A percentile compares a stretch with the other conserved stretches of the same genome.
phyloP scores from a whole-genome alignment of 1,140 invertebrate genomes.

The Hycleus phaleratus region DNA sequence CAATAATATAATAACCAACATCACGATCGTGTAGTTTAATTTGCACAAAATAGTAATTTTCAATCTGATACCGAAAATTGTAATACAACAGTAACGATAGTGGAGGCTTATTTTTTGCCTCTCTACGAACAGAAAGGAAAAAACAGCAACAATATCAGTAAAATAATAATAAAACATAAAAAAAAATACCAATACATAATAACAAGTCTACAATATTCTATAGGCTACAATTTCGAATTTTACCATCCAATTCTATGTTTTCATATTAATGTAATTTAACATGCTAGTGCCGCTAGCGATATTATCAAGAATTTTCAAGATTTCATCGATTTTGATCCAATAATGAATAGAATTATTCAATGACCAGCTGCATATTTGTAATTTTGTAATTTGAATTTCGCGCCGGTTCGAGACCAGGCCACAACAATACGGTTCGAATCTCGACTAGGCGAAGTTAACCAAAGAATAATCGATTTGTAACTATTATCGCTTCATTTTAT shows the following conservation, averaged over 20 bases:
- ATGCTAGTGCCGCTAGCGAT: constrained; percentile 28
- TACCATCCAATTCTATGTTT: constrained; percentile 33
- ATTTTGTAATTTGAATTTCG: too few species aligned
- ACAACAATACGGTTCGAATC: too few species aligned
- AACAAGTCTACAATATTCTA: constrained; percentile 13
- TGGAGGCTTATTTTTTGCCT: constrained; percentile 2
- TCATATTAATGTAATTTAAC: constrained; percentile 41
- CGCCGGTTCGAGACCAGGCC: too few species aligned
- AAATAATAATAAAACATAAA: background rate
- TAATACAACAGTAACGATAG: constrained; percentile 13
- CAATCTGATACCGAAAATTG: constrained; percentile 39
- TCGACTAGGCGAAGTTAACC: too few species aligned
- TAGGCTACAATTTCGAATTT: constrained; percentile 39
- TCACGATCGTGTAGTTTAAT: constrained; percentile 38
- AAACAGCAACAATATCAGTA: too few species aligned
- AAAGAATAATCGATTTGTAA: too few species aligned
- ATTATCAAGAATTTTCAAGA: too few species aligned
- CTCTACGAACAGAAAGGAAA: background rate
- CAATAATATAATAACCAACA: constrained; percentile 33
- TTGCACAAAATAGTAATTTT: constrained; percentile 40
- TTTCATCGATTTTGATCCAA: too few species aligned
- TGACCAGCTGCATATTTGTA: too few species aligned
- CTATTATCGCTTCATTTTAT: too few species aligned
- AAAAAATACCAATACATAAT: constrained; percentile 15
- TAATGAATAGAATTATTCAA: too few species aligned